These are phyloP conservation scores for Drosophila mettleri DNA, from an alignment of 2,888 invertebrate species.

Conservation along the genomic window DNA sequence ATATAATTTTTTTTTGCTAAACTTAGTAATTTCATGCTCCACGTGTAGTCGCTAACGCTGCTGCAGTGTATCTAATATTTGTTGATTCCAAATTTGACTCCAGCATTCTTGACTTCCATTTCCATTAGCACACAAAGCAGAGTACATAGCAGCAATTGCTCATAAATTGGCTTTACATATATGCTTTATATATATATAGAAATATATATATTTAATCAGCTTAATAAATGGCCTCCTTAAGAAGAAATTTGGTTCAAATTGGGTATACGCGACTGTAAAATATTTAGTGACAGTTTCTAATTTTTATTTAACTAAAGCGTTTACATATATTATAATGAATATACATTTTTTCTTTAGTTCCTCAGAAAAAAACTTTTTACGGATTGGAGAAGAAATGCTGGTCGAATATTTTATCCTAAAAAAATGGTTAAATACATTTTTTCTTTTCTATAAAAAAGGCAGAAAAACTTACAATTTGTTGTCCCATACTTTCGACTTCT, in stretches of 20 bases:
- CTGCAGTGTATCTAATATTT: constrained; percentile 2
- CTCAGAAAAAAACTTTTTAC: too few relatives aligned
- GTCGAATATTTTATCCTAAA: not conserved
- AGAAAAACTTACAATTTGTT: not conserved
- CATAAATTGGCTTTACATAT: constrained; percentile 8
- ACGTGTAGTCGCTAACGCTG: not conserved
- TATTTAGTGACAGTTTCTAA: not conserved
- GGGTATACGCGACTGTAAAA: not conserved
- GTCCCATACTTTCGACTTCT: not conserved
- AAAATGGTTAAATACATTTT: not conserved
- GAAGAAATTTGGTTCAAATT: not conserved
- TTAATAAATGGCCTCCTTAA: not conserved
- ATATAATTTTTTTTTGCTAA: not conserved
- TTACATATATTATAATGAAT: too few relatives aligned
- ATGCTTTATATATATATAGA: not conserved
- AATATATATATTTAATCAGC: constrained; percentile 29
- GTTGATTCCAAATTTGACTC: not conserved
- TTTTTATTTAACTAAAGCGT: not conserved
- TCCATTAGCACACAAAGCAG: constrained; percentile 12
- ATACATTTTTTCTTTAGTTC: not conserved
- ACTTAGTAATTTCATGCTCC: not conserved
- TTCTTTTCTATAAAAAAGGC: not conserved
- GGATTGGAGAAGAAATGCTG: not conserved
- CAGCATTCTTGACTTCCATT: constrained; percentile 4
- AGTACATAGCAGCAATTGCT: constrained; percentile 1